phyloP scores from a whole-genome alignment of 2,888 invertebrate species.

The Ernsta delagoae region DNA sequence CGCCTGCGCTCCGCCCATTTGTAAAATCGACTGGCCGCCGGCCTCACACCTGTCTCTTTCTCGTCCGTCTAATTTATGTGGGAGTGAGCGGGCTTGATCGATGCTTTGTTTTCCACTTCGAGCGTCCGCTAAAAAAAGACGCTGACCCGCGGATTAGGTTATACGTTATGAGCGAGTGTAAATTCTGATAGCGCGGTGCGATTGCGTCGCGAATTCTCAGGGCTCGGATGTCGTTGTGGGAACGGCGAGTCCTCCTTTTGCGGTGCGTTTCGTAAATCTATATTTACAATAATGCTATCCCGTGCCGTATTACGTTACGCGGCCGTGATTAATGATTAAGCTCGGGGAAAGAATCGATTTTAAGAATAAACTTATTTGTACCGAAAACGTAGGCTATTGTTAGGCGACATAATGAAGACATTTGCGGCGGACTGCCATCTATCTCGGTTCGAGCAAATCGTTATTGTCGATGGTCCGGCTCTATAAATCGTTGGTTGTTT shows the following conservation, averaged over 20 bases:
- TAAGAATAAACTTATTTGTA: slow-evolving; percentile 23
- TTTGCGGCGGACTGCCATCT: slow-evolving; percentile 55
- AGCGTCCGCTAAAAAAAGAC: slow-evolving; percentile 69
- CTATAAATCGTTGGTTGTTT: slow-evolving; percentile 69
- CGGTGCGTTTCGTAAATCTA: slow-evolving; percentile 76
- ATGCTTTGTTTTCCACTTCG: slow-evolving; percentile 80
- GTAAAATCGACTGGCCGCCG: slow-evolving; percentile 81
- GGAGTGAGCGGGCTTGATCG: slow-evolving; percentile 83
- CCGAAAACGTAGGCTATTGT: slow-evolving; percentile 7
- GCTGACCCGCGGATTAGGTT: slow-evolving; percentile 61
- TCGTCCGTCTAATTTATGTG: slow-evolving; percentile 82
- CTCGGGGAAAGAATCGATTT: slow-evolving; percentile 42
- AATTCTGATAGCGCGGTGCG: slow-evolving; percentile 77
- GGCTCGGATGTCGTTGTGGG: slow-evolving; percentile 70
- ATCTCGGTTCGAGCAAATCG: slow-evolving; percentile 60
- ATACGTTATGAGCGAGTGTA: slow-evolving; percentile 65
- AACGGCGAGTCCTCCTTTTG: slow-evolving; percentile 47
- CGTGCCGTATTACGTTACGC: slow-evolving; percentile 73
- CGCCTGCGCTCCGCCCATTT: slow-evolving; percentile 82
- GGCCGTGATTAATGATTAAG: slow-evolving; percentile 69
- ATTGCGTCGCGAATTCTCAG: slow-evolving; percentile 73
- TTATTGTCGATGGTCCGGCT: slow-evolving; percentile 61
- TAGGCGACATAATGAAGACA: slow-evolving; percentile 66
- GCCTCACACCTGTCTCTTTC: slow-evolving; percentile 83
- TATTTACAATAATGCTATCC: slow-evolving; percentile 78